Evolutionary conservation across 2,888 invertebrate species (phyloP), one percentile per base, ranked within the genome.

Genomic region (Lobophora halterata): DNA sequence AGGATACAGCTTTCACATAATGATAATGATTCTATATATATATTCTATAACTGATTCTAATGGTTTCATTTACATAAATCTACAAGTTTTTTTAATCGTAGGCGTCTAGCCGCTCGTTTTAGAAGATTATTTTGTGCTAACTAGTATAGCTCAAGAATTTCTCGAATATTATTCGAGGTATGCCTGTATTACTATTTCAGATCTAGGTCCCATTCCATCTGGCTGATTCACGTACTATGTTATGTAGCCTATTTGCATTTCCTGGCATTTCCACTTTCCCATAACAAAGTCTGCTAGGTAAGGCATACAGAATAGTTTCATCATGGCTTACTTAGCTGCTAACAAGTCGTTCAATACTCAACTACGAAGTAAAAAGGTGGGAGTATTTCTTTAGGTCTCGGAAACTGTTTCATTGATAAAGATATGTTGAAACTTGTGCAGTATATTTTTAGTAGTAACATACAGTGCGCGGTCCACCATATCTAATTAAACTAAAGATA

Each of bases 361-460:
- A 30, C 49, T 54, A 47, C 36, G 30, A 17, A 31, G 44, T 37
- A 65, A 61, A 65, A 61, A 55, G 55, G 55, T 65, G 65, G 47
- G 65, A 65, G 60, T 42, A 44, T 55, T 11, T 52, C 52, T 57
- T 48, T 59, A 40, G 28, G 47, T 49, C 45, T 54, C 38, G 49
- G 46, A 45, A 49, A 46, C 31, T 33, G 39, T 35, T 42, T 42
- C 33, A 44, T 43, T 42, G 43, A 46, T 44, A 36, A 44, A 51
- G 38, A 33, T 35, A 39, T 46, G 32, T 52, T 44, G 42, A 27
- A 37, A 48, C 24, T 24, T 32, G 23, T 11, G 27, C 13, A 35
- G 20, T 11, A 23, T 8, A 13, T n/a, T 5, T 6, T 1, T 24
- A 24, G 13, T 6, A 20, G 5, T 17, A 17, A 21, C 9, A 11